Conservation (phyloP, 2,888 invertebrate species). For the Campoplex nolae region DNA sequence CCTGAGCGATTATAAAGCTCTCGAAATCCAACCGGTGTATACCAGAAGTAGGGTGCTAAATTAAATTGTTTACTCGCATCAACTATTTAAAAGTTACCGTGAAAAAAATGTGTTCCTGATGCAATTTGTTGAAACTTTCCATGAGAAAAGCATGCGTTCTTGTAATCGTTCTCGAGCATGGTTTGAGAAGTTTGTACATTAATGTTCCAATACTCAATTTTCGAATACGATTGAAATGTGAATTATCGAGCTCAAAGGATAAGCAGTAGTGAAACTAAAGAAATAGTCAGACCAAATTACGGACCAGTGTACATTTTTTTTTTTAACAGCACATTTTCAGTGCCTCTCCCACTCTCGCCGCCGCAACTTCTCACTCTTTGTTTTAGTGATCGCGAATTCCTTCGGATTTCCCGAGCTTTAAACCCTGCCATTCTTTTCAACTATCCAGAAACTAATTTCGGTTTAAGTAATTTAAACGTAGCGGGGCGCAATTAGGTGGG, state of each 20-base stretch:
- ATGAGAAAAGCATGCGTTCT: neutral
- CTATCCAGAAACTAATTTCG: slow-evolving; percentile 83
- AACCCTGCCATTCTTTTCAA: slow-evolving; percentile 79
- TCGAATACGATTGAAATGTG: neutral
- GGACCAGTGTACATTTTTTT: neutral
- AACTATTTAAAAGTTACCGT: slow-evolving; percentile 12
- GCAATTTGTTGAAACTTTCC: slow-evolving; percentile 3
- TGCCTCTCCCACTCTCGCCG: neutral
- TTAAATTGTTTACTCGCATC: slow-evolving; percentile 21
- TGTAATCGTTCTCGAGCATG: neutral
- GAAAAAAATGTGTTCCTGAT: neutral
- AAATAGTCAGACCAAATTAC: neutral
- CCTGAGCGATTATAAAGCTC: slow-evolving; percentile 32
- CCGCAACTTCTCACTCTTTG: neutral
- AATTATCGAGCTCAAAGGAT: neutral
- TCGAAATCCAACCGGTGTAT: slow-evolving; percentile 13
- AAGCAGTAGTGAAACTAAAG: neutral
- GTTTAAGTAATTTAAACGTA: slow-evolving; percentile 83
- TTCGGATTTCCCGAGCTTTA: slow-evolving; percentile 72
- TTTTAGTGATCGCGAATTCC: slow-evolving; percentile 56
- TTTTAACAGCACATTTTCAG: neutral
- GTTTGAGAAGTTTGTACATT: too few relatives aligned
- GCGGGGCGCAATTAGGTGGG: slow-evolving; percentile 82
- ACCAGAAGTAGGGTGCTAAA: neutral
- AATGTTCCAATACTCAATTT: neutral